These are phyloP conservation scores for Epinephelus malabaricus DNA, from an alignment of 2,797 vertebrate species.

Conservation along the genomic window DNA sequence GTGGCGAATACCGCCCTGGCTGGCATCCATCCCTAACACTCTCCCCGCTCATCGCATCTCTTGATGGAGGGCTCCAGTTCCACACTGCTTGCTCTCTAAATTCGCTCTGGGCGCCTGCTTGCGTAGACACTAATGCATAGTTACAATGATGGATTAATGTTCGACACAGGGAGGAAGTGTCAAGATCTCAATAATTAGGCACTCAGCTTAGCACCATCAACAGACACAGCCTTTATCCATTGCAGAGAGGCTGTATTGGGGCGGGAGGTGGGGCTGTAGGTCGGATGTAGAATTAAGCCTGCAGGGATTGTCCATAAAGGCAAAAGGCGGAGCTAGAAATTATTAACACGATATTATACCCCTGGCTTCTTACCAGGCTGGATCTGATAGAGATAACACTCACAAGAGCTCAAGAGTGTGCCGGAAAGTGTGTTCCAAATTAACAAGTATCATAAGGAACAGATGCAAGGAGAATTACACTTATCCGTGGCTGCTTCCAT, in stretches of 20 bases:
- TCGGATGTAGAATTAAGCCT: conserved; percentile 15
- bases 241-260: conserved; percentile 29
- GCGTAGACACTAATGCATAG: conserved; percentile 81
- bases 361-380: conserved; percentile 33
- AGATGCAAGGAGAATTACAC: conserved; percentile 57
- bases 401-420: conserved; percentile 14
- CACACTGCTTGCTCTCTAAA: conserved; percentile 70
- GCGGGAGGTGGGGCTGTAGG: background rate
- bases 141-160: conserved; percentile 86
- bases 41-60: conserved; percentile 49
- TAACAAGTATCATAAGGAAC: conserved; percentile 51
- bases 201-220: conserved; percentile 75
- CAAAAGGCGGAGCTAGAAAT: conserved; percentile 46
- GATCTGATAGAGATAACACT: conserved; percentile 34
- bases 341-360: conserved; percentile 35
- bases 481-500: conserved; percentile 26
- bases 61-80: conserved; percentile 64
- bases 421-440: conserved; percentile 13
- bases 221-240: conserved; percentile 65
- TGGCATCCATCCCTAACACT: conserved; percentile 58
- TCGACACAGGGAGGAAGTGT: conserved; percentile 80
- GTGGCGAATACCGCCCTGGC: conserved; percentile 40
- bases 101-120: conserved; percentile 72
- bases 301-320: conserved; percentile 52
- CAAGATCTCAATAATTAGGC: conserved; percentile 86